Conservation (phyloP, 2,797 vertebrate genomes). For the Leptatherina wallacei region DNA sequence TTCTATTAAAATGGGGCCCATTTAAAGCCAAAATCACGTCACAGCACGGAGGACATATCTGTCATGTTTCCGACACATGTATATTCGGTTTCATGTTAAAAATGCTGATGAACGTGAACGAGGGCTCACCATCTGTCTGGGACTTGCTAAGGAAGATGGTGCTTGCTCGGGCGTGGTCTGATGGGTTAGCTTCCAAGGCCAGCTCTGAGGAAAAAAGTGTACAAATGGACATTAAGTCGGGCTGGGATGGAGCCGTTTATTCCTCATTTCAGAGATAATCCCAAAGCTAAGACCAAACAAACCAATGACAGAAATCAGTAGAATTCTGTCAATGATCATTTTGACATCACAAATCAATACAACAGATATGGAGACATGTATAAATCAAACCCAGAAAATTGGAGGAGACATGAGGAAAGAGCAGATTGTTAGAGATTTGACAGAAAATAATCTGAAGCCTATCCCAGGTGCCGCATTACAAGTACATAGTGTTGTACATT, state of each 20-base stretch:
- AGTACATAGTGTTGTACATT: neutral
- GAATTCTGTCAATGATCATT: neutral
- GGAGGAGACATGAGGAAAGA: neutral
- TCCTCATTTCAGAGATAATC: constrained; percentile 13
- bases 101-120: constrained; percentile 13
- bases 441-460: neutral
- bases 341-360: neutral
- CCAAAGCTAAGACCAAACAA: constrained; percentile 16
- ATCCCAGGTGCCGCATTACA: neutral
- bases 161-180: constrained; percentile 93
- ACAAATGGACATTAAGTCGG: neutral
- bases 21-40: too few species aligned
- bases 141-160: constrained; percentile 99
- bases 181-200: constrained; percentile 94
- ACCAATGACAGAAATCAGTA: neutral
- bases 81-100: too few species aligned
- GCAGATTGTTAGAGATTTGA: neutral
- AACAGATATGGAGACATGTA: neutral
- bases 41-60: too few species aligned
- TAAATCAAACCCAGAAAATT: neutral
- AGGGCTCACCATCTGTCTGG: constrained; percentile 93
- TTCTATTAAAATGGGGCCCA: too few species aligned
- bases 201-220: constrained; percentile 83
- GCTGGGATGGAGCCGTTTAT: neutral
- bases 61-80: neutral